These are phyloP conservation scores for Drosophila mojavensis DNA, from an alignment of 1,140 invertebrate species.

Conservation along the genomic window DNA sequence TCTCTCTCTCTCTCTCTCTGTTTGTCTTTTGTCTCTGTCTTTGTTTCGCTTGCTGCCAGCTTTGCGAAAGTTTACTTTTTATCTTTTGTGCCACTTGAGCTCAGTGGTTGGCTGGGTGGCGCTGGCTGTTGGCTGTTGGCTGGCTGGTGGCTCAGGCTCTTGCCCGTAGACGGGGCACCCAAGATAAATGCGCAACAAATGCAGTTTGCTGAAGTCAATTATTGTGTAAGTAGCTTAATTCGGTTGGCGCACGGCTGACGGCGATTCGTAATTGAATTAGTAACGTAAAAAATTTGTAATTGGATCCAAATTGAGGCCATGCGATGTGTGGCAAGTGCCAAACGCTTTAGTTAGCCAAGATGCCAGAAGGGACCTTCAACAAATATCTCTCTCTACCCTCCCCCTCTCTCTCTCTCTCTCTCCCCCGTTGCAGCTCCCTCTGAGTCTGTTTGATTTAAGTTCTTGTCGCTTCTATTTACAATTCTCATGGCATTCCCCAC, in stretches of 20 bases:
- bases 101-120: conserved; percentile 5
- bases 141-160: not conserved
- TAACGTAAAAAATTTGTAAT: conserved; percentile 44
- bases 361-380: too few species aligned
- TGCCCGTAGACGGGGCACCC: conserved; percentile 19
- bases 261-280: conserved; percentile 46
- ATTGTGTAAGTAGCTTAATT: conserved; percentile 79
- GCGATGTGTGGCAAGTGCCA: conserved; percentile 1
- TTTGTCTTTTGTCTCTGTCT: not conserved
- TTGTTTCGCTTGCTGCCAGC: conserved; percentile 3
- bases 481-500: not conserved
- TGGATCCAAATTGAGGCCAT: conserved; percentile 35
- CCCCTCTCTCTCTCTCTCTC: not conserved
- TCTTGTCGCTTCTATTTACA: not conserved
- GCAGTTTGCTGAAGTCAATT: conserved; percentile 79
- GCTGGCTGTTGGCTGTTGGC: not conserved
- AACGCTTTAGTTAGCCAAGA: not conserved
- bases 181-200: conserved; percentile 80
- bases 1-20: not conserved
- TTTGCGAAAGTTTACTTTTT: conserved; percentile 69
- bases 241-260: conserved; percentile 43
- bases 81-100: conserved; percentile 67
- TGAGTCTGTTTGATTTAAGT: not conserved
- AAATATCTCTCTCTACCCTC: too few species aligned
- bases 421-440: not conserved